Conservation (phyloP, 2,113 vertebrate genomes). For the Harpagus bidentatus region DNA sequence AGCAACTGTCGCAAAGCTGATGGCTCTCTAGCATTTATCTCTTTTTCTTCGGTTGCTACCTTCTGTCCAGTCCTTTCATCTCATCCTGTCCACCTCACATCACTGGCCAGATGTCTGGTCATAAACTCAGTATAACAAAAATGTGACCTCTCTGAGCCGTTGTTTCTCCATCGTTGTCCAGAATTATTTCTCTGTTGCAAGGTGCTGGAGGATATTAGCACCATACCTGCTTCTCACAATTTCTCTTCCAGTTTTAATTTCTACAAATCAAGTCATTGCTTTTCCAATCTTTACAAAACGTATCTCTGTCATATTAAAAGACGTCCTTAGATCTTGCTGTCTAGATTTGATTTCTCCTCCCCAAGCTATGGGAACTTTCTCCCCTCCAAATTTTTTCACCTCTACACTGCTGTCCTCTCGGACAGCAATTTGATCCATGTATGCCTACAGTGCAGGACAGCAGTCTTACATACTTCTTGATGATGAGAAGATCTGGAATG, state of each 20-base stretch:
- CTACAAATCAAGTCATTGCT: background rate
- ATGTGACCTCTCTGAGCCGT: background rate
- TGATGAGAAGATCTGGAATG: background rate
- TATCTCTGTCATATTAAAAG: background rate
- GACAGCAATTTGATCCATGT: background rate
- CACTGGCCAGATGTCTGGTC: background rate
- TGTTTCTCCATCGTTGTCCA: background rate
- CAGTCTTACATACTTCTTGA: background rate
- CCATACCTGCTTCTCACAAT: background rate
- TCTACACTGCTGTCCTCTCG: background rate
- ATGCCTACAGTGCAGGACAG: background rate
- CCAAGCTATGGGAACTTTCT: background rate
- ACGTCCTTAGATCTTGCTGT: background rate
- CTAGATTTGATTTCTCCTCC: background rate
- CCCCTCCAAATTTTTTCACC: background rate
- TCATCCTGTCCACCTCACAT: background rate
- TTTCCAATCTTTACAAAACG: background rate
- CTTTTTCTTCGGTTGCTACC: slow-evolving; percentile 16
- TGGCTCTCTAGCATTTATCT: slow-evolving; percentile 19
- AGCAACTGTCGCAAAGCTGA: slow-evolving; percentile 1
- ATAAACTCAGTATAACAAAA: background rate
- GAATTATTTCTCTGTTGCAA: background rate
- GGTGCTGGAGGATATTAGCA: background rate
- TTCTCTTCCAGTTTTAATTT: background rate
- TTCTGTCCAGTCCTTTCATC: slow-evolving; percentile 11